These are phyloP conservation scores for Pogonognathellus flavescens DNA, from an alignment of 1,140 invertebrate species.

Conservation along the genomic window DNA sequence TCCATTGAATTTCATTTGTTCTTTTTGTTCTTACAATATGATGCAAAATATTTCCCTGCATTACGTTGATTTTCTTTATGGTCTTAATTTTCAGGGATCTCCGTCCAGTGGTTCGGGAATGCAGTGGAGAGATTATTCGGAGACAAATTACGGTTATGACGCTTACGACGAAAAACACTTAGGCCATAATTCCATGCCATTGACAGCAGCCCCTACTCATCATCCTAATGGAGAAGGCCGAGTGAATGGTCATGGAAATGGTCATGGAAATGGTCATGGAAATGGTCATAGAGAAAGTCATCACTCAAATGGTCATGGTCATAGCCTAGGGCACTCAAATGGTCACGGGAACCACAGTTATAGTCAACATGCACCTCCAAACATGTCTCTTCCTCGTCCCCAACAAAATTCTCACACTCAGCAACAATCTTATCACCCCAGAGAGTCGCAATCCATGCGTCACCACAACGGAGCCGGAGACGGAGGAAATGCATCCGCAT, in stretches of 20 bases:
- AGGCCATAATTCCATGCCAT: conserved; percentile 58
- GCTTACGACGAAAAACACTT: conserved; percentile 65
- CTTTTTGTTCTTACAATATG: too few relatives aligned
- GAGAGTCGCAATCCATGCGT: conserved; percentile 69
- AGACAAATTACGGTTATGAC: conserved; percentile 66
- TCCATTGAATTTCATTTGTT: too few relatives aligned
- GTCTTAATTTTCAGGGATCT: conserved; percentile 56
- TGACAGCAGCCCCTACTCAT: conserved; percentile 51
- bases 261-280: neutral
- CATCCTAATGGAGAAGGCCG: conserved; percentile 68
- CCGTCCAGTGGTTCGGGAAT: conserved; percentile 64
- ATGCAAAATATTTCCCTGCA: too few relatives aligned
- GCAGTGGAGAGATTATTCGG: conserved; percentile 66
- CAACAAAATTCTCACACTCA: conserved; percentile 31
- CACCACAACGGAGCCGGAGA: conserved; percentile 63
- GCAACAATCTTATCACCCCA: conserved; percentile 59
- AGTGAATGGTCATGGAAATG: conserved; percentile 72
- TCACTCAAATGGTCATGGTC: neutral
- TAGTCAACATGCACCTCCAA: conserved; percentile 55
- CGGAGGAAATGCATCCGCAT: conserved; percentile 52
- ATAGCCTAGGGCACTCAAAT: neutral
- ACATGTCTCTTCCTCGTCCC: conserved; percentile 57
- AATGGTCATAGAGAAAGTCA: neutral
- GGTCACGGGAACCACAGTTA: conserved; percentile 3
- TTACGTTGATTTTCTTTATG: too few relatives aligned